Base-by-base conservation (phyloP, 2,797 vertebrate genomes). In the Arremon aurantiirostris region DNA sequence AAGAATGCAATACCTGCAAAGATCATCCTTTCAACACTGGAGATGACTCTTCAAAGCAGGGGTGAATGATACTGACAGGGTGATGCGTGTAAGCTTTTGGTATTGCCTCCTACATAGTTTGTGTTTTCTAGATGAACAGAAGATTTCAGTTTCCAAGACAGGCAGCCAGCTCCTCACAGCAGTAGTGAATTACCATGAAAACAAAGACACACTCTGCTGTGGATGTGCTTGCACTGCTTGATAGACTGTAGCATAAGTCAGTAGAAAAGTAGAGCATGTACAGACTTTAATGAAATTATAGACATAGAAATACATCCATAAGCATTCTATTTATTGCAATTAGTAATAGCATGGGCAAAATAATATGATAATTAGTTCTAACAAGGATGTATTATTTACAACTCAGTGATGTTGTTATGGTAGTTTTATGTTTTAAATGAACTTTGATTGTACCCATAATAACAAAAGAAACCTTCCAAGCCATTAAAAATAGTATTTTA, bases 161-260 rank as follows among this genome's bases (percentile, higher is more conserved):
- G 90, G 73, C 70, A 94, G 77, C 66, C 65, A 83, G 49, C 55
- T 46, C 19, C n/a, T 61, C 57, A 13, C 65, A 88, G 77, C 65
- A 79, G 63, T 44, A 30, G 70, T 60, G 59, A 84, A 89, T 94
- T 82, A 60, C 24, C 60, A 9, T 63, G 63, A 86, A 84, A 72
- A 93, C 73, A 93, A 93, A 90, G 83, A 66, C 23, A n/a, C 55
- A 52, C 66, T 82, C 66, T 95, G 37, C 66, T 89, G 37, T 34
- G 53, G 52, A 82, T 76, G 39, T 65, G 55, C 66, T 88, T 66
- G 47, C 52, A 47, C 50, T 91, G 59, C 69, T 94, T 3, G 22
- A 59, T 88, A 79, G 75, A 76, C 27, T 79, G 55, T 59, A 63
- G 19, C 35, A 2, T 63, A 80, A 90, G 6, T 78, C 72, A 59